Conservation (phyloP, 2,113 vertebrate species). For the Ammodytes marinus region DNA sequence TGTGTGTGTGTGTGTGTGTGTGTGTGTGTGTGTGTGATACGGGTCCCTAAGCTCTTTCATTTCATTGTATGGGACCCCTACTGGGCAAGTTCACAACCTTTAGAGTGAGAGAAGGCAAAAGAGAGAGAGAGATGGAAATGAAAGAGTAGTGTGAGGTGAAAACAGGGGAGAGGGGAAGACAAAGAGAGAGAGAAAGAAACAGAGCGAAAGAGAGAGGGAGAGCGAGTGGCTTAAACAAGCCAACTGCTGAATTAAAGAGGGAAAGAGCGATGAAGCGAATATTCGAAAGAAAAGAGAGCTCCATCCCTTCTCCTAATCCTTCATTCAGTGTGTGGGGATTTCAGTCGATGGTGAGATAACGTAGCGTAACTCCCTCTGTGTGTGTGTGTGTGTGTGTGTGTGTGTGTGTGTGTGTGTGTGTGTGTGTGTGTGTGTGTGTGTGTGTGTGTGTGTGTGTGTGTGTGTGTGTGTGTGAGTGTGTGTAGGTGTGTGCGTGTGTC, state of each 20-base stretch:
- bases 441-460: conserved; percentile 13
- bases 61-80: conserved; percentile 69
- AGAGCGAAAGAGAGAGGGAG: conserved; percentile 23
- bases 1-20: conserved; percentile 34
- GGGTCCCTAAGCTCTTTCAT: conserved; percentile 71
- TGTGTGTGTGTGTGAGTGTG: conserved; percentile 28
- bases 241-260: conserved; percentile 59
- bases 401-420: conserved; percentile 8
- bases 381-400: background rate
- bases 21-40: conserved; percentile 27
- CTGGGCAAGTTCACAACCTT: conserved; percentile 71
- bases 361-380: conserved; percentile 38
- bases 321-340: conserved; percentile 50
- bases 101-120: conserved; percentile 35
- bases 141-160: conserved; percentile 44
- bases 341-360: conserved; percentile 61
- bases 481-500: background rate
- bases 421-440: conserved; percentile 12
- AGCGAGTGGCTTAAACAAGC: conserved; percentile 62
- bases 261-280: conserved; percentile 47
- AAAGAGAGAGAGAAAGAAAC: conserved; percentile 8
- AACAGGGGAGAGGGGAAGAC: background rate
- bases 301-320: conserved; percentile 49
- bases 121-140: conserved; percentile 62
- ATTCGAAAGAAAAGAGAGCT: conserved; percentile 38